Percentiles rank a stretch among this genome's conserved stretches.
Conservation (phyloP, 2,888 invertebrate genomes). For the Gryllus longicercus region DNA sequence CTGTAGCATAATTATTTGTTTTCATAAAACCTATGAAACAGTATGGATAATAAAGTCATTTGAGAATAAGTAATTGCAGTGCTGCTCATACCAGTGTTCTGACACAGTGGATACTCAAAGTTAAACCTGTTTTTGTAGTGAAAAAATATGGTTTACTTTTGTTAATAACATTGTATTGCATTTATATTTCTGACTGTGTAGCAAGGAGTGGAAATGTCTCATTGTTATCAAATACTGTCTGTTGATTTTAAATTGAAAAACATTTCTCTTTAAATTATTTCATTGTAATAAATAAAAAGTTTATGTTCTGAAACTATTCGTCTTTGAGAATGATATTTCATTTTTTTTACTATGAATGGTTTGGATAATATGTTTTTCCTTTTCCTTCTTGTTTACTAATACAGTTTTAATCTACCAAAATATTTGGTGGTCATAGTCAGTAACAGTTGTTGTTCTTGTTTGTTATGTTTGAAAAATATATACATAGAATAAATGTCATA, state of each 20-base stretch:
- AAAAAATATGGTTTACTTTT: neutral
- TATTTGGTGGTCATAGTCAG: neutral
- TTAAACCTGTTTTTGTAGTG: neutral
- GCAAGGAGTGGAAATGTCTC: slow-evolving; percentile 22
- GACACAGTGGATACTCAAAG: neutral
- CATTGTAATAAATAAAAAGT: too few relatives aligned
- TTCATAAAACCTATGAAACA: slow-evolving; percentile 24
- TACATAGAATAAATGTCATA: slow-evolving; percentile 11
- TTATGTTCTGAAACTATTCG: too few relatives aligned
- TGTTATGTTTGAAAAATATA: slow-evolving; percentile 19
- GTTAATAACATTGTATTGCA: neutral
- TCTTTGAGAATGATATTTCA: neutral
- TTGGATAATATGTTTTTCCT: neutral
- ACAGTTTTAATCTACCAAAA: neutral
- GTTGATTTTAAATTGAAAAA: too few relatives aligned
- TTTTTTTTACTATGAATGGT: slow-evolving; percentile 11
- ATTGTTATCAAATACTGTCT: neutral
- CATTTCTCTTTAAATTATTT: too few relatives aligned
- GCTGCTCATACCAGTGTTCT: neutral
- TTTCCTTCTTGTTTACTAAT: neutral
- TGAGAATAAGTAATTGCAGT: neutral
- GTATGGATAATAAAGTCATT: slow-evolving; percentile 22
- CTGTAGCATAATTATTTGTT: slow-evolving; percentile 27
- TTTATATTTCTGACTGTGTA: neutral
- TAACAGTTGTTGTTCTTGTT: neutral